phyloP scores from a whole-genome alignment of 2,888 invertebrate species.

The Cerceris ruficornis region DNA sequence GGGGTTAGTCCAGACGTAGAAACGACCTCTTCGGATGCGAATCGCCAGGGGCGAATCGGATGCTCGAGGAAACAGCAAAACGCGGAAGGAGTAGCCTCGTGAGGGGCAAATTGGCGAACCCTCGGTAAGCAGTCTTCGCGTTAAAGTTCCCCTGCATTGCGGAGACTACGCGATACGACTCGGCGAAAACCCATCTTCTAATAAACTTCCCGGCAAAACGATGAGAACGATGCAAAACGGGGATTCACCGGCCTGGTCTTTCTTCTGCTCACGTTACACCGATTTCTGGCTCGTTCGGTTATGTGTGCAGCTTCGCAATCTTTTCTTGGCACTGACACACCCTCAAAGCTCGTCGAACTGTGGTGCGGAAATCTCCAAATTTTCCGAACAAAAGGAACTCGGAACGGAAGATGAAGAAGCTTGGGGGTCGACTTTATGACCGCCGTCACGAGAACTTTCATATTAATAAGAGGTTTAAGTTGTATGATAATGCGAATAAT shows the following conservation, averaged over 20 bases:
- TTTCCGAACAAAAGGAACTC: constrained; percentile 47
- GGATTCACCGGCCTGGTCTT: constrained; percentile 13
- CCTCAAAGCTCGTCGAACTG: constrained; percentile 1
- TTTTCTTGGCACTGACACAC: constrained; percentile 5
- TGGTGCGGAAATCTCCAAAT: constrained; percentile 38
- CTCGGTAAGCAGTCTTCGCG: constrained; percentile 15
- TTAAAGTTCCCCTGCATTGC: constrained; percentile 51
- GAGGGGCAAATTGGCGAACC: constrained; percentile 20
- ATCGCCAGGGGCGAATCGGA: neutral
- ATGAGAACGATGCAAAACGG: constrained; percentile 48
- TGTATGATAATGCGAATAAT: constrained; percentile 42
- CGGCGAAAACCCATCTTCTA: constrained; percentile 55
- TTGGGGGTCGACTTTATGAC: constrained; percentile 30
- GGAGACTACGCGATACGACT: constrained; percentile 40
- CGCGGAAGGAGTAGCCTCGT: constrained; percentile 13
- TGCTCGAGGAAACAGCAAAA: neutral
- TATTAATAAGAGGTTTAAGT: constrained; percentile 36
- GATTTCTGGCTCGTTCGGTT: neutral
- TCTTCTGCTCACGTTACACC: constrained; percentile 23
- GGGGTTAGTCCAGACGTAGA: constrained; percentile 9
- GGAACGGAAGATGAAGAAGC: constrained; percentile 37
- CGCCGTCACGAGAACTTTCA: constrained; percentile 24
- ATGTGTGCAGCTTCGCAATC: constrained; percentile 8
- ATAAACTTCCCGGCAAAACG: constrained; percentile 63
- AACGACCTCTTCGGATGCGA: constrained; percentile 13